Base-by-base conservation (phyloP, 2,888 invertebrate species). In the Clostera curtula region DNA sequence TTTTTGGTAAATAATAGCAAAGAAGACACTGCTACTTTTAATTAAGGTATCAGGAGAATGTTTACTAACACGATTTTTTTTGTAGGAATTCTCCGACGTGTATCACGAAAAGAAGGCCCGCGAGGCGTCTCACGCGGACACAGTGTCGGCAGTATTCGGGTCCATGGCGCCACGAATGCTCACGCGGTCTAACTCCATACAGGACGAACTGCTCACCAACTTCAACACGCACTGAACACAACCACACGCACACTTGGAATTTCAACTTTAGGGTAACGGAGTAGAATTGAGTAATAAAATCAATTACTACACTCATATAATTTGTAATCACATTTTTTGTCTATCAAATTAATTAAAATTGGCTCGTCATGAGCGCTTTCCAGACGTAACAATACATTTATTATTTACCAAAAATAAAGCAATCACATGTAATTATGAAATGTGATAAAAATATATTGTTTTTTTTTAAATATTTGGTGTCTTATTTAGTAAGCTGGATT, bases 101-200 rank as follows among this genome's bases (percentile, higher is more conserved):
- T 96, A 96, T 66, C 93, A 94, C 72, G 85, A 86, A 47, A 86
- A 87, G 47, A 92, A 90, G 56, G 69, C 86, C 1, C 82, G 80
- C 31, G 85, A 87, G 49, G 87, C 89, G 9, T 71, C 76, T n/a
- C 82, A 88, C 44, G 74, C 76, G 0, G 87, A 89, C 41, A 85
- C 87, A 9, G 73, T 89, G 29, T 61, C 79, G 11, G 82, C 85
- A 22, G 87, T 88, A 8, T 77, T 86, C 60, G 87, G 87, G 18
- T 84, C 80, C 32, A 62, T 80, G 3, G 74, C 86, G 7, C 77
- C 87, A 24, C 73, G 88, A 19, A 86, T 86, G 43, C 85, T 91
- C 39, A 79, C 88, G 48, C 80, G 93, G 66, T 93, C 94, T 39
- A 92, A 91, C 74, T 93, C 93, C 85, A 91, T 93, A 76, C 91